Conservation (phyloP, 1,140 invertebrate genomes). For the Papilio polytes region DNA sequence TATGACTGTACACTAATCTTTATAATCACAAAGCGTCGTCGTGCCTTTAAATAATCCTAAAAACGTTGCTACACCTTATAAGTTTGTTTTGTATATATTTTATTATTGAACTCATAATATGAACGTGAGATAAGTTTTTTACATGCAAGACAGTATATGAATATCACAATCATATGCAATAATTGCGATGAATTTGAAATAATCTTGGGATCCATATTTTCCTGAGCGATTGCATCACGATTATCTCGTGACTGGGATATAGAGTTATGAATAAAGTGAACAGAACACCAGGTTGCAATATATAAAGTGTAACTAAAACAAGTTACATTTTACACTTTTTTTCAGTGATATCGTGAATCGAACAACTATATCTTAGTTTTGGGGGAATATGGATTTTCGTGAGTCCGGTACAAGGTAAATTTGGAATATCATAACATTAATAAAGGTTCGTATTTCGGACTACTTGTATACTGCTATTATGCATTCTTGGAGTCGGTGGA, state of each 20-base stretch:
- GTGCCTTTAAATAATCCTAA: not conserved
- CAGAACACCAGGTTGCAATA: not conserved
- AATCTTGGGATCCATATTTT: conserved; percentile 4
- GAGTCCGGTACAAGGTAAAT: no score
- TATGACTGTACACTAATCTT: no score
- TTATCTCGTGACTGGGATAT: not conserved
- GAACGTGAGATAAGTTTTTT: not conserved
- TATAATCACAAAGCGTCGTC: no score
- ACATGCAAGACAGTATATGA: not conserved
- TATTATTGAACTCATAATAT: not conserved
- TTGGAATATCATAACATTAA: no score
- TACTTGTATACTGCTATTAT: no score
- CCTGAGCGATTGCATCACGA: not conserved
- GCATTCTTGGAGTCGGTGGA: no score
- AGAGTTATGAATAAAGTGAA: not conserved
- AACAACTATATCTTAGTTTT: not conserved
- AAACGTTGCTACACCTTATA: no score
- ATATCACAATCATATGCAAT: not conserved
- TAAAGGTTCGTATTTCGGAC: no score
- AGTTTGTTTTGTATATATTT: no score
- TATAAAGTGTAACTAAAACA: not conserved
- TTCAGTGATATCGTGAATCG: not conserved
- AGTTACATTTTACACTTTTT: not conserved
- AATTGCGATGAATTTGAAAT: not conserved
- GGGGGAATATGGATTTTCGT: no score